Evolutionary conservation across 2,888 invertebrate species (phyloP).

Genomic region (Creontiades dilutus): DNA sequence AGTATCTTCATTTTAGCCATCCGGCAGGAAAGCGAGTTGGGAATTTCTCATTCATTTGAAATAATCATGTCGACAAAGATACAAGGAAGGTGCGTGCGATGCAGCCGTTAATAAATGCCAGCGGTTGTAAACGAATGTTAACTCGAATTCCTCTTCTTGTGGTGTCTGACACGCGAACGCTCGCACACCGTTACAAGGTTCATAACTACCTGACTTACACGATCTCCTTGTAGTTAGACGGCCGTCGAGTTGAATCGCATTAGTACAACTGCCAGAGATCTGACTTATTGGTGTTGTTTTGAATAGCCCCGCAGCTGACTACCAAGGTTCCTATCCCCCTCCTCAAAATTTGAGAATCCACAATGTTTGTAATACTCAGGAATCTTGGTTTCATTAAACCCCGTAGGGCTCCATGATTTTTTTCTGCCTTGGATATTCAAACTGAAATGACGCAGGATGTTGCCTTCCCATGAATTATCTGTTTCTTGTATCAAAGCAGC

Average conservation of each 20-base stretch:
- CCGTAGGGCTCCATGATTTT: no score
- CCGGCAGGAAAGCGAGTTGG: no score
- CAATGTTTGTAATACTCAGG: background rate
- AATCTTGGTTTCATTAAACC: background rate
- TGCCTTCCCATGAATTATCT: no score
- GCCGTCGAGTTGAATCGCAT: conserved; percentile 39
- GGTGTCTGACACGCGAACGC: conserved; percentile 53
- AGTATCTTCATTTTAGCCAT: no score
- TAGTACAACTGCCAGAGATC: conserved; percentile 34
- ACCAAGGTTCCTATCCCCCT: background rate
- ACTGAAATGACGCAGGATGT: no score
- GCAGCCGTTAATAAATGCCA: conserved; percentile 59
- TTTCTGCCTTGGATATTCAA: no score
- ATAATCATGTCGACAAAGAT: conserved; percentile 52
- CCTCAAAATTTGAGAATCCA: background rate
- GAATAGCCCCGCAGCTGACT: background rate
- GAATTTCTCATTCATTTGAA: background rate
- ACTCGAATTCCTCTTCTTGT: conserved; percentile 59
- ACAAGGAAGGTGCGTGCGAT: conserved; percentile 52
- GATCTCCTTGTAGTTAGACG: conserved; percentile 41
- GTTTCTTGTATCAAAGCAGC: no score
- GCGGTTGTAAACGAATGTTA: conserved; percentile 63
- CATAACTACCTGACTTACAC: conserved; percentile 42
- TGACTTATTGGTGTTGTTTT: conserved; percentile 37
- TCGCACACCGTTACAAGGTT: conserved; percentile 37